These are phyloP conservation scores for Enchytraeus crypticus DNA, from an alignment of 2,888 invertebrate genomes.

Conservation along the genomic window DNA sequence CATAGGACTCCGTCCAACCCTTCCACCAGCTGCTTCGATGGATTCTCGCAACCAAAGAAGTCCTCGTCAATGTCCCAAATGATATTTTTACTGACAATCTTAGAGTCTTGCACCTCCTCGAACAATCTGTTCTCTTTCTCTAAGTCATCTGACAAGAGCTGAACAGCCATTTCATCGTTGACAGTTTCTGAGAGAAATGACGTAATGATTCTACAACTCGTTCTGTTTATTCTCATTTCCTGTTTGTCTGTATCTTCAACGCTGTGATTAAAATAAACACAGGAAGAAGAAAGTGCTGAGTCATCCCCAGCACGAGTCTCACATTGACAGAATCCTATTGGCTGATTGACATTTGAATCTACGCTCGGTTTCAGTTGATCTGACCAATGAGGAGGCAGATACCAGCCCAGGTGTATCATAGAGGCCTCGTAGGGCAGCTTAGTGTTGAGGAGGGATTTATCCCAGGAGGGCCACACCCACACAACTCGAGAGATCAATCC, in stretches of 20 bases:
- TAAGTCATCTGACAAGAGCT: slow-evolving; percentile 1
- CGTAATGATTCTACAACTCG: background rate
- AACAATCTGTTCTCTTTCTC: no score
- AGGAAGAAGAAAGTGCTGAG: no score
- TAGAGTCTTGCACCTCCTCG: no score
- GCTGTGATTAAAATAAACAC: background rate
- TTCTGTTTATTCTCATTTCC: background rate
- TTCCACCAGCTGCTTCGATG: background rate
- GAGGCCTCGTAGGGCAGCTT: background rate
- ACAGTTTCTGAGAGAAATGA: background rate
- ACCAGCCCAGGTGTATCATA: slow-evolving; percentile 2
- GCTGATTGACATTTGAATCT: no score
- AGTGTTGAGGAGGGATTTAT: background rate
- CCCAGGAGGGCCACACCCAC: slow-evolving; percentile 20
- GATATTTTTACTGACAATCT: background rate
- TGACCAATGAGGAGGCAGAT: background rate
- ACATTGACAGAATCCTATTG: slow-evolving; percentile 3
- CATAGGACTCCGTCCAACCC: slow-evolving; percentile 6
- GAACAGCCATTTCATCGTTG: slow-evolving; percentile 4
- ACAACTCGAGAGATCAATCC: slow-evolving; percentile 7
- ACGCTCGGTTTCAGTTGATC: background rate
- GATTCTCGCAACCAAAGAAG: slow-evolving; percentile 15
- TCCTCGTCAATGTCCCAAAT: slow-evolving; percentile 18
- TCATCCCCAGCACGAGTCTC: background rate
- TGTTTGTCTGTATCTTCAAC: background rate